Base-by-base conservation (phyloP, 1,140 invertebrate species). In the Wiebesia pumilae region DNA sequence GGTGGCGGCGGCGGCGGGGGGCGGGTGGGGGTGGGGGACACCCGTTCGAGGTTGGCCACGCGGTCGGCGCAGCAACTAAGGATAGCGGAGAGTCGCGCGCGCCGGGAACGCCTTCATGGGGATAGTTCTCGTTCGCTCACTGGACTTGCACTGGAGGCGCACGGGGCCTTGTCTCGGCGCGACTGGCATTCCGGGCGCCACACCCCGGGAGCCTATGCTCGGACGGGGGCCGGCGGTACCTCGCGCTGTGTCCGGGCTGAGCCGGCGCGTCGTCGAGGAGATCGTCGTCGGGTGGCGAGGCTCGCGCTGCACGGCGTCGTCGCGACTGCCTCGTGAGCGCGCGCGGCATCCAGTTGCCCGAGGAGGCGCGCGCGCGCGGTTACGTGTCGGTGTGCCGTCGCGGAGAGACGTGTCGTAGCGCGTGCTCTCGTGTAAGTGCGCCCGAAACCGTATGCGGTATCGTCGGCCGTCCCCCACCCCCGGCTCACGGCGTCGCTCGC, bases 391-490 rank as follows among this genome's bases (percentile, higher is more conserved):
- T 51, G 81, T 30, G 80, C 43, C 43, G 81, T 19, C 65, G 81
- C 7, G 24, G 40, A 33, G 12, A 30, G 43, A 43, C 58, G 58
- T 62, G 58, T 54, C 51, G 80, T 67, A 69, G 38, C 80, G 35
- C 65, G 67, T 38, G 67, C 69, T 83, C 43, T 35, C 69, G 81
- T 83, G 47, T 83, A 62, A 83, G 81, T 83, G 83, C 73, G 71
- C 71, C 71, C 75, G 71, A 77, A 84, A 84, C 83, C 71, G 83
- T 84, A 84, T 84, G 83, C 83, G 83, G 54, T 84, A 77, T 78
- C 83, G 73, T 58, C 71, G 73, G 24, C 69, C 47, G 54, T 51
- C 40, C 33, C 35, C 83, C 30, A 35, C 38, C 21, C 27, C 19
- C 86, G n/a, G 24, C 86, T 65, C 35, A 54, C 86, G 79, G 58